phyloP scores from a whole-genome alignment of 2,797 vertebrate genomes.

The Etheostoma nigrum region DNA sequence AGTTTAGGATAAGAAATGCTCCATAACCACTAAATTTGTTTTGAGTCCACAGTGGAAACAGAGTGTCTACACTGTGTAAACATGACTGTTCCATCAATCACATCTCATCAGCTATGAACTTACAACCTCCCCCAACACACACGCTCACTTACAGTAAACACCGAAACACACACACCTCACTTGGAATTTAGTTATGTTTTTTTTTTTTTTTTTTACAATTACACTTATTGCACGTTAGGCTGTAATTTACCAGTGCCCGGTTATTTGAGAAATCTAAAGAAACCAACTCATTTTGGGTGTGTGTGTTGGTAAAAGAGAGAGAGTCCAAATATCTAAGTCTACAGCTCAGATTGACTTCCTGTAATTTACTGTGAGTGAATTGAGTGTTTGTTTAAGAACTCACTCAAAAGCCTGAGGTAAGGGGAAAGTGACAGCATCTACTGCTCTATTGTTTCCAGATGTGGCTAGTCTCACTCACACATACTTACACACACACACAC shows the following conservation, averaged over 20 bases:
- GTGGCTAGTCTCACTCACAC: slow-evolving; percentile 44
- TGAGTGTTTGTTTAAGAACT: slow-evolving; percentile 84
- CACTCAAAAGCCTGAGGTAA: slow-evolving; percentile 76
- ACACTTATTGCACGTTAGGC: slow-evolving; percentile 39
- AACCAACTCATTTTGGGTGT: slow-evolving; percentile 45
- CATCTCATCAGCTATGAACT: slow-evolving; percentile 50
- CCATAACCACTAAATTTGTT: slow-evolving; percentile 53
- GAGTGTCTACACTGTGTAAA: slow-evolving; percentile 63
- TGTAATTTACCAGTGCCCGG: slow-evolving; percentile 45
- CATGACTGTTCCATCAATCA: slow-evolving; percentile 42
- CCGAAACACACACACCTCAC: slow-evolving; percentile 47
- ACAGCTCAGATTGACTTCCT: slow-evolving; percentile 79
- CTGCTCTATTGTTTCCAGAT: slow-evolving; percentile 83
- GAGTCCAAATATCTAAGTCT: slow-evolving; percentile 61
- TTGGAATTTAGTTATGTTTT: slow-evolving; percentile 51
- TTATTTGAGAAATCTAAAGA: slow-evolving; percentile 47
- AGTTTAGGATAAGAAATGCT: slow-evolving; percentile 35
- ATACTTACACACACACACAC: slow-evolving; percentile 22
- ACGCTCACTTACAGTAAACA: background rate
- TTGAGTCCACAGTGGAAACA: slow-evolving; percentile 53
- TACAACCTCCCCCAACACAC: slow-evolving; percentile 17
- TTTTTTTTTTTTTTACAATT: slow-evolving; percentile 56
- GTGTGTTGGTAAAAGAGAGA: slow-evolving; percentile 5
- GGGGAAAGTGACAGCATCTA: slow-evolving; percentile 82
- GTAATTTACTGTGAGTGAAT: slow-evolving; percentile 81